A percentile compares a stretch with the other conserved stretches of the same genome.
Evolutionary conservation across 2,888 invertebrate species (phyloP).

Genomic region (Agrotis clavis): DNA sequence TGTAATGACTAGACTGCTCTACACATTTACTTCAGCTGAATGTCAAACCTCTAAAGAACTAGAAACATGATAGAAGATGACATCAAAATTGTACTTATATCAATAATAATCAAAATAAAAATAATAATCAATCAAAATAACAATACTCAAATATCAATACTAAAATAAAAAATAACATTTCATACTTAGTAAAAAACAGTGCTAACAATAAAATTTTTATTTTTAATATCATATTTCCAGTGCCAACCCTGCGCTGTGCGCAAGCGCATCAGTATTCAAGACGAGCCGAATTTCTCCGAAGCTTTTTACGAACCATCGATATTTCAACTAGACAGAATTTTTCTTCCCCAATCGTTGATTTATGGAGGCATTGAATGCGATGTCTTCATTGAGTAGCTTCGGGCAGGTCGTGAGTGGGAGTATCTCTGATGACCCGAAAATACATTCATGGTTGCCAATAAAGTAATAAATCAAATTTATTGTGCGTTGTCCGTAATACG

Average conservation of each 20-base stretch:
- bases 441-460: constrained; percentile 79
- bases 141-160: too few relatives aligned
- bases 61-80: background rate
- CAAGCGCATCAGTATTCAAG: constrained; percentile 55
- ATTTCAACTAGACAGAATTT: constrained; percentile 80
- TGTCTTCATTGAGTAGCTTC: constrained; percentile 87
- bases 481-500: constrained; percentile 80
- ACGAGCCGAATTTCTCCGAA: constrained; percentile 57
- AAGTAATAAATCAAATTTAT: constrained; percentile 89
- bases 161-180: too few relatives aligned
- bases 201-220: too few relatives aligned
- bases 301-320: constrained; percentile 68
- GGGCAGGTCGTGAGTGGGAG: constrained; percentile 89
- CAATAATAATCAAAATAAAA: too few relatives aligned
- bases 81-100: too few relatives aligned
- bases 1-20: background rate
- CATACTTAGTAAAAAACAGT: background rate
- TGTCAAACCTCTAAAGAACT: background rate
- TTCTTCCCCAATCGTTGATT: constrained; percentile 78
- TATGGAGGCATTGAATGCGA: constrained; percentile 85
- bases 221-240: too few relatives aligned
- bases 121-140: too few relatives aligned
- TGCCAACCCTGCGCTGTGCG: constrained; percentile 50
- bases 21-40: background rate
- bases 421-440: constrained; percentile 84